Evolutionary conservation across 2,888 invertebrate species (phyloP).

Genomic region (Ptychoptera contaminata): DNA sequence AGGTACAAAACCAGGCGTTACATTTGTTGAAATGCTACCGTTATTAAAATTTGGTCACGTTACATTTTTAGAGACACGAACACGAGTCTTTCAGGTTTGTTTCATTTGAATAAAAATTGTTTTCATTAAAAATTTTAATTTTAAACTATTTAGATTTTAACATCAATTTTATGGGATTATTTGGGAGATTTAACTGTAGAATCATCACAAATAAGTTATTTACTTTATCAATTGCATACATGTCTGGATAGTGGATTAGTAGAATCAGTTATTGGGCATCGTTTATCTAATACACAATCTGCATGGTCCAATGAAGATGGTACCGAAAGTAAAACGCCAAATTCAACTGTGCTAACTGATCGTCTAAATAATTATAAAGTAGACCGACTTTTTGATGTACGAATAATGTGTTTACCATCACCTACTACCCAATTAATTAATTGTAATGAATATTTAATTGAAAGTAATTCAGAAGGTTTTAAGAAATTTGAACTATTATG

Average conservation of each 20-base stretch:
- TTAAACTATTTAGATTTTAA: slow-evolving; percentile 28
- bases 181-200: slow-evolving; percentile 32
- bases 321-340: background rate
- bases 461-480: slow-evolving; percentile 27
- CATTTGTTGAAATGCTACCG: slow-evolving; percentile 53
- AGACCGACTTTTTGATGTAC: slow-evolving; percentile 24
- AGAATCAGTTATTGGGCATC: slow-evolving; percentile 49
- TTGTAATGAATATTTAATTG: slow-evolving; percentile 20
- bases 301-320: background rate
- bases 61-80: slow-evolving; percentile 46
- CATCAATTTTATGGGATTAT: slow-evolving; percentile 55
- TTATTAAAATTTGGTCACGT: slow-evolving; percentile 50
- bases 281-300: slow-evolving; percentile 21
- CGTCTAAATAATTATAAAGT: slow-evolving; percentile 20
- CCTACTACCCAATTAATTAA: slow-evolving; percentile 7
- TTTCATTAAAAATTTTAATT: slow-evolving; percentile 3
- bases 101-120: background rate
- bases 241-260: slow-evolving; percentile 43
- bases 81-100: slow-evolving; percentile 39
- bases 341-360: slow-evolving; percentile 7
- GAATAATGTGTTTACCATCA: slow-evolving; percentile 23
- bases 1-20: slow-evolving; percentile 33
- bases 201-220: slow-evolving; percentile 35
- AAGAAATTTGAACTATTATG: slow-evolving; percentile 40
- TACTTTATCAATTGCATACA: slow-evolving; percentile 66